phyloP scores from a whole-genome alignment of 1,140 invertebrate genomes.

The Apis laboriosa region DNA sequence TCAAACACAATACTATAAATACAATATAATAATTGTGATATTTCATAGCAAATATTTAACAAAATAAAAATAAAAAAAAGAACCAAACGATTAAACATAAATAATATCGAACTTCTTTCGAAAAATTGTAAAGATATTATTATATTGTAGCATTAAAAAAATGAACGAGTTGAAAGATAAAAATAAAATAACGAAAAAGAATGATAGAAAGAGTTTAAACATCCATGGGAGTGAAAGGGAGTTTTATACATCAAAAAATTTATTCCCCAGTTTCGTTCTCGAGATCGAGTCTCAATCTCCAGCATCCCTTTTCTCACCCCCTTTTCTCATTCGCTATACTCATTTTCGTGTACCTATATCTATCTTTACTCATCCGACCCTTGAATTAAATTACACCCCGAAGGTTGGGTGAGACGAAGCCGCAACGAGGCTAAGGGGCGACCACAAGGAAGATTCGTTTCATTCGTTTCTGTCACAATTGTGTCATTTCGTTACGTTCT shows the following conservation, averaged over 20 bases:
- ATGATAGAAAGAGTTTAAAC: neutral
- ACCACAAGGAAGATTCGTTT: conserved; percentile 15
- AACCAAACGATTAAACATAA: too few species aligned
- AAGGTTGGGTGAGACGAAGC: conserved; percentile 42
- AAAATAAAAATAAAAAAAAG: too few species aligned
- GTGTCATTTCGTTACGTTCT: conserved; percentile 8
- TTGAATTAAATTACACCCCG: conserved; percentile 62
- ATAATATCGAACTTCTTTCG: neutral
- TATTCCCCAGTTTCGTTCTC: neutral
- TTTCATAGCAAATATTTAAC: too few species aligned
- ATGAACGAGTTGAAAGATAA: too few species aligned
- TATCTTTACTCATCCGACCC: conserved; percentile 59
- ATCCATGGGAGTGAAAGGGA: neutral
- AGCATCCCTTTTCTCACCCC: neutral
- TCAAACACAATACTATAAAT: too few species aligned
- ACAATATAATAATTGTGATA: too few species aligned
- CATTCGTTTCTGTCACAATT: neutral
- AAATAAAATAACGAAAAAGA: neutral
- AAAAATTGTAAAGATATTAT: too few species aligned
- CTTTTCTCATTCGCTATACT: conserved; percentile 24
- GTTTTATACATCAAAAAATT: neutral
- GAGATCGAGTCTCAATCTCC: conserved; percentile 22
- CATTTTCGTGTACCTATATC: conserved; percentile 56
- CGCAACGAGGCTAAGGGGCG: conserved; percentile 26
- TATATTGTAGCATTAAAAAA: too few species aligned